Conservation (phyloP, 2,113 vertebrate genomes). For the Cottus gobio region DNA sequence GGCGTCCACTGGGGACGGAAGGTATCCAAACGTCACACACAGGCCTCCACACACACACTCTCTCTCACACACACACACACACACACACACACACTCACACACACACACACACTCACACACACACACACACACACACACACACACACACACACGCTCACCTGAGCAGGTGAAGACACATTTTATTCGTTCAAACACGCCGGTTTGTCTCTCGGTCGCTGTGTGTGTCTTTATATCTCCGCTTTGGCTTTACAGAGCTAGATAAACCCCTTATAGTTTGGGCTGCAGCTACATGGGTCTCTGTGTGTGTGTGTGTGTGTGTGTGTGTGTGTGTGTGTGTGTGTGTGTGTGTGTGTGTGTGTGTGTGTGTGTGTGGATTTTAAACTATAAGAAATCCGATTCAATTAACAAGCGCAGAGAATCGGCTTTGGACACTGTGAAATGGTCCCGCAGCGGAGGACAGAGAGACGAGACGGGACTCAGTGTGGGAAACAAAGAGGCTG, state of each 20-base stretch:
- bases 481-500: neutral
- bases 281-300: conserved; percentile 73
- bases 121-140: conserved; percentile 2
- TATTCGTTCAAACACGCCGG: conserved; percentile 72
- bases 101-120: neutral
- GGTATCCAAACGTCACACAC: conserved; percentile 41
- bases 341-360: conserved; percentile 52
- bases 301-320: conserved; percentile 54
- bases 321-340: conserved; percentile 47
- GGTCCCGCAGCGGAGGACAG: conserved; percentile 59
- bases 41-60: neutral
- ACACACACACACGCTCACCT: conserved; percentile 17
- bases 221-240: conserved; percentile 82
- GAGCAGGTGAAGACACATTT: conserved; percentile 67
- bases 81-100: neutral
- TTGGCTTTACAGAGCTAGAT: conserved; percentile 83
- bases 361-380: conserved; percentile 81
- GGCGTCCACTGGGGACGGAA: conserved; percentile 32
- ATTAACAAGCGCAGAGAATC: conserved; percentile 86
- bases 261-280: conserved; percentile 87
- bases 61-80: neutral
- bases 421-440: conserved; percentile 83
- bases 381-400: conserved; percentile 88
- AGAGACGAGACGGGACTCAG: neutral
- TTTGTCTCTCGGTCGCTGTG: conserved; percentile 75